Base-by-base conservation (phyloP, 2,797 vertebrate genomes). In the Gouania willdenowi region DNA sequence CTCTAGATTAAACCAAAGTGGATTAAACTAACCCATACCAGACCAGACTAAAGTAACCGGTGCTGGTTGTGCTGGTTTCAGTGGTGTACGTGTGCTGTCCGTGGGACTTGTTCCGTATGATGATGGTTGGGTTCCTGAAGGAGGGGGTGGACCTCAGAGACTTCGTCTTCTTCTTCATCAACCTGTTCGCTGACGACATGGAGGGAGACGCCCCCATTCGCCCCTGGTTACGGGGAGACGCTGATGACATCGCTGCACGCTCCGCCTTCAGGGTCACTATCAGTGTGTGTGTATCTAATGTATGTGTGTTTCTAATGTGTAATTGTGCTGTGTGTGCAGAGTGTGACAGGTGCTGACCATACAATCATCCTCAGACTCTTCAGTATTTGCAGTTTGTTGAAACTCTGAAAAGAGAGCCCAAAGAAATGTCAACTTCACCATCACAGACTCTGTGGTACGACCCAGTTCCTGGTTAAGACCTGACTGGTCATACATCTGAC, bases 151-250 rank as follows among this genome's bases (percentile, higher is more conserved):
- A 85, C 5, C 26, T 67, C 1, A 88, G 90, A 0, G 88, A 95
- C 4, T 97, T 88, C 0, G 90, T 83, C 25, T 97, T 97, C 74
- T 92, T 96, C 83, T 93, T 91, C 79, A 87, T 97, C 4, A 93
- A 97, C 48, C 77, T 91, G 3, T 92, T 93, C 3, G 94, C 91
- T 1, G 81, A 79, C 24, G 90, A 91, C 34, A 52, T 96, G 47
- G 67, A 62, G 24, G 75, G 71, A 8, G 75, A 43, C 0, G 64
- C 58, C 3, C 79, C 82, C 0, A 41, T 45, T 5, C 67, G 66
- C 25, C 94, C 94, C 1, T 97, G 94, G 94, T 68, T 49, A 23
- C 69, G 83, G 5, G 89, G 89, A 1, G 93, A 95, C 25, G 11
- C 19, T 1, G 80, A 90, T 1, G 92, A 94, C 1, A 9, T 5